These are phyloP conservation scores for Pristionchus maxplancki DNA, from an alignment of 2,888 invertebrate species.

Conservation along the genomic window DNA sequence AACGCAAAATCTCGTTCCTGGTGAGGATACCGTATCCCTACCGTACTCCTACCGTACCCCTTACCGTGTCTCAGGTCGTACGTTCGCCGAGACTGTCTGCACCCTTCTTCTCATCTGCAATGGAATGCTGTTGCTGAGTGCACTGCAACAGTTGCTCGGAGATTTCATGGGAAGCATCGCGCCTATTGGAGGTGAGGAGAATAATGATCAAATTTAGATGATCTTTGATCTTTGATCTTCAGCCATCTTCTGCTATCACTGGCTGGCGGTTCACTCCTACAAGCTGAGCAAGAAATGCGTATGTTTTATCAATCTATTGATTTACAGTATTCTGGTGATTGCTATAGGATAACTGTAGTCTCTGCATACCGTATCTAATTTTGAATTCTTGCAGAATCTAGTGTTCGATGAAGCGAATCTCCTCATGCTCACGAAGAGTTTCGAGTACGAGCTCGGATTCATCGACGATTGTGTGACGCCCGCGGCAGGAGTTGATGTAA, in stretches of 20 bases:
- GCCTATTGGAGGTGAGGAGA: neutral
- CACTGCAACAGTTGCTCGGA: neutral
- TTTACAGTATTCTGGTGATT: neutral
- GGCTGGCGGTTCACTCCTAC: slow-evolving; percentile 4
- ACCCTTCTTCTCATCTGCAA: neutral
- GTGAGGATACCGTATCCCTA: neutral
- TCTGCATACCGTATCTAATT: too few relatives aligned
- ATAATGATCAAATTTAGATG: too few relatives aligned
- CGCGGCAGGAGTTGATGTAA: neutral
- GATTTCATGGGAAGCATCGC: neutral
- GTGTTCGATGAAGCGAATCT: slow-evolving; percentile 39
- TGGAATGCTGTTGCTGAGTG: neutral
- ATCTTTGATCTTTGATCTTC: slow-evolving; percentile 9
- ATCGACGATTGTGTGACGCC: slow-evolving; percentile 14
- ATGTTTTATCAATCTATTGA: neutral
- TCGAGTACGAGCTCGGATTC: slow-evolving; percentile 42
- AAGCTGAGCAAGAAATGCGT: slow-evolving; percentile 17
- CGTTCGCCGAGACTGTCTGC: slow-evolving; percentile 18
- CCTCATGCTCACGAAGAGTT: neutral
- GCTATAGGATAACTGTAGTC: too few relatives aligned
- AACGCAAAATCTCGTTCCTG: neutral
- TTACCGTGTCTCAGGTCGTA: neutral
- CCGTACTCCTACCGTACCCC: neutral
- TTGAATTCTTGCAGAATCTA: neutral
- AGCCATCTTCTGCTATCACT: slow-evolving; percentile 32